phyloP scores from a whole-genome alignment of 2,113 vertebrate species.

The Spermophilus dauricus region DNA sequence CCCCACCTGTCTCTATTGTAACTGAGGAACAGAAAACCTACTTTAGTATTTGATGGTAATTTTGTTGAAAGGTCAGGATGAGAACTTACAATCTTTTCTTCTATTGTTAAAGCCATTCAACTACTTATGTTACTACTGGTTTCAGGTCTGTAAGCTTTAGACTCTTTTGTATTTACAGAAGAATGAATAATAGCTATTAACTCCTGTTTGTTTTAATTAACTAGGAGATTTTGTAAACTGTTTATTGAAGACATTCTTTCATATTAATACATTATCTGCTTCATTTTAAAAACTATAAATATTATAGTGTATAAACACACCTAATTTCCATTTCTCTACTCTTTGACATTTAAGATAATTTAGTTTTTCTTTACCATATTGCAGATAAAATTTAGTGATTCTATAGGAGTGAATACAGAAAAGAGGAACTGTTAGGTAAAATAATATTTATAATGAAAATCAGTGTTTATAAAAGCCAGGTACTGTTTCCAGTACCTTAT shows the following conservation, averaged over 20 bases:
- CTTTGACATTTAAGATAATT: not conserved
- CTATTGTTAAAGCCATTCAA: not conserved
- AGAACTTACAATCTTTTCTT: not conserved
- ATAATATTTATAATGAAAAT: not conserved
- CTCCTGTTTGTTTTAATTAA: not conserved
- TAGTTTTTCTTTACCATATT: slow-evolving; percentile 35
- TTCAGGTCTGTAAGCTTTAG: not conserved
- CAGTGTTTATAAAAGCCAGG: not conserved
- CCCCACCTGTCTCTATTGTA: too few species aligned
- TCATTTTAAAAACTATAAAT: not conserved
- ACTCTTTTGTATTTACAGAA: not conserved
- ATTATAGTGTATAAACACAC: not conserved
- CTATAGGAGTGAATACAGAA: not conserved
- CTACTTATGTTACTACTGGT: not conserved
- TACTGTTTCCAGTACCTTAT: not conserved
- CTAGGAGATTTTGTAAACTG: not conserved
- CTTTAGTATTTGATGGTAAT: not conserved
- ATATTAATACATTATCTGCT: not conserved
- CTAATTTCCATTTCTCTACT: not conserved
- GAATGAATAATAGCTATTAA: not conserved
- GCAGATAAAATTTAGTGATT: not conserved
- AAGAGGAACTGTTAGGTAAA: not conserved
- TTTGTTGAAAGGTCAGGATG: not conserved
- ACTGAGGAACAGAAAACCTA: too few species aligned
- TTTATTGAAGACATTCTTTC: slow-evolving; percentile 36